These are phyloP conservation scores for Nomada fabriciana DNA, from an alignment of 2,888 invertebrate genomes.

Conservation along the genomic window DNA sequence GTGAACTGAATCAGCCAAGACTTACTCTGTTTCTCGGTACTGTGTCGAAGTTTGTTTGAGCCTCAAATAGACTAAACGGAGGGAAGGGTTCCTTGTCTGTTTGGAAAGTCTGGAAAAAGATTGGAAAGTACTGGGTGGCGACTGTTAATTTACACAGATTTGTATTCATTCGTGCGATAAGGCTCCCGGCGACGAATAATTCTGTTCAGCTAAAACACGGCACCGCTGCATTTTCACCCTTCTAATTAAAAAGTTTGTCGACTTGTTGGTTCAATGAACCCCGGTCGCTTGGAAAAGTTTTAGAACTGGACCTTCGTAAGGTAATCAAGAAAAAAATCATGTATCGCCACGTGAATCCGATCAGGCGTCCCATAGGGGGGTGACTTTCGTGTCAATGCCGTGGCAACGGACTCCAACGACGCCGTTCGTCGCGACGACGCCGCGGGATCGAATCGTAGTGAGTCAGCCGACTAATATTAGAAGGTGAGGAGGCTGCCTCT, in stretches of 20 bases:
- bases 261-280: too few relatives aligned
- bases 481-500: constrained; percentile 75
- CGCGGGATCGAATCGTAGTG: constrained; percentile 71
- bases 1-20: not conserved
- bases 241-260: too few relatives aligned
- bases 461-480: constrained; percentile 80
- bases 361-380: not conserved
- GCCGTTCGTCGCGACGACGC: constrained; percentile 52
- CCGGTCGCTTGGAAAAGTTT: too few relatives aligned
- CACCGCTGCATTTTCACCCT: too few relatives aligned
- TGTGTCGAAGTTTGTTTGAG: not conserved
- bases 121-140: too few relatives aligned
- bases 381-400: constrained; percentile 69
- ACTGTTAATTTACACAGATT: too few relatives aligned
- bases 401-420: constrained; percentile 61
- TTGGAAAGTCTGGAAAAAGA: too few relatives aligned
- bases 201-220: too few relatives aligned
- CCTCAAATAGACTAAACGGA: not conserved
- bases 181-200: too few relatives aligned
- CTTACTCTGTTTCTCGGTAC: not conserved
- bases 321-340: not conserved
- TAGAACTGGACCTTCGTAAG: too few relatives aligned
- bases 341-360: constrained; percentile 3
- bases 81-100: not conserved
- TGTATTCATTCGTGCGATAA: too few relatives aligned